Conservation (phyloP, 2,888 invertebrate species). For the Blastobasis lacticolella region DNA sequence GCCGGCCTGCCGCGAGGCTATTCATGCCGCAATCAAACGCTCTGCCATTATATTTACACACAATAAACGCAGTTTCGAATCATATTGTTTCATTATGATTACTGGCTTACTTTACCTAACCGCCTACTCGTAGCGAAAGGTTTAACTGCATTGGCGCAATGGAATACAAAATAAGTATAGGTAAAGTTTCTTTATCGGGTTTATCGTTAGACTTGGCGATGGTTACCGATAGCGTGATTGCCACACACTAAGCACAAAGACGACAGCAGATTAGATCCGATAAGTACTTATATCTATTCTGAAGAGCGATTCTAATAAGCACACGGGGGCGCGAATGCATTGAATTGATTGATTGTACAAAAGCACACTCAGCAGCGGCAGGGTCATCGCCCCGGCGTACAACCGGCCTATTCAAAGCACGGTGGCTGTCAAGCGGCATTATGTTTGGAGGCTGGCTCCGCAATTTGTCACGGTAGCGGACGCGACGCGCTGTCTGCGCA, state of each 20-base stretch:
- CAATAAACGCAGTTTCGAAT: constrained; percentile 5
- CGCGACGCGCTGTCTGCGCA: constrained; percentile 53
- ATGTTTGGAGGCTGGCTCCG: constrained; percentile 27
- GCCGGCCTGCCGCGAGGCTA: constrained; percentile 24
- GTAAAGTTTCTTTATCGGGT: too few species aligned
- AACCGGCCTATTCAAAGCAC: constrained; percentile 32
- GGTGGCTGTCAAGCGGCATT: constrained; percentile 17
- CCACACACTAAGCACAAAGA: too few species aligned
- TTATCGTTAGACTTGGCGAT: too few species aligned
- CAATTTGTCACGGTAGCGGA: constrained; percentile 43
- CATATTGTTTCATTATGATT: too few species aligned
- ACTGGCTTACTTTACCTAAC: too few species aligned
- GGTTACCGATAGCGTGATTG: too few species aligned
- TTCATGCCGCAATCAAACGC: constrained; percentile 21
- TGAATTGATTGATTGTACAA: constrained; percentile 11
- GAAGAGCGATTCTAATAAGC: too few species aligned
- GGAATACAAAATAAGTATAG: too few species aligned
- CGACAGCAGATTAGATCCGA: too few species aligned
- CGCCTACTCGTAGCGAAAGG: too few species aligned
- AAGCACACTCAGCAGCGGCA: constrained; percentile 16
- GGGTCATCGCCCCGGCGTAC: constrained; percentile 45
- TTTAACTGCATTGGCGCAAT: too few species aligned
- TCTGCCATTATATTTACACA: constrained; percentile 14
- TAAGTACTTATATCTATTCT: too few species aligned
- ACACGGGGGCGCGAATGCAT: background rate